Conservation (phyloP, 2,888 invertebrate species). For the Oxycera nigricornis region DNA sequence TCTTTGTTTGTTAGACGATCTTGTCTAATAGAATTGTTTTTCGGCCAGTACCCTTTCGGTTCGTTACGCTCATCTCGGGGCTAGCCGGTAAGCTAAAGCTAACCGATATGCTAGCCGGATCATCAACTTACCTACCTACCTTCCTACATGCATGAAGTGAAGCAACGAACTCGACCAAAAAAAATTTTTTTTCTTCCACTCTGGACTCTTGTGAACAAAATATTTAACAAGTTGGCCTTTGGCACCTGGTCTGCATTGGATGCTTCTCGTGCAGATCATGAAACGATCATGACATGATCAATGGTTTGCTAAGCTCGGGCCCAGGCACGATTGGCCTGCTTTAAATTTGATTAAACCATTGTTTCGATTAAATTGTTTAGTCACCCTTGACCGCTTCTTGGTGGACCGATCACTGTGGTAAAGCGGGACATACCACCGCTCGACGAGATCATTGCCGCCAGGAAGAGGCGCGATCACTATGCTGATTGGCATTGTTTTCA, state of each 20-base stretch:
- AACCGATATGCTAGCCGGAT: neutral
- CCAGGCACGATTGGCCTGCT: slow-evolving; percentile 24
- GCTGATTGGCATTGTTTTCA: neutral
- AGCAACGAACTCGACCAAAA: slow-evolving; percentile 11
- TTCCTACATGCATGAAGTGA: neutral
- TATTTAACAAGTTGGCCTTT: slow-evolving; percentile 20
- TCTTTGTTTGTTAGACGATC: slow-evolving; percentile 19
- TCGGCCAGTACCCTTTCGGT: slow-evolving; percentile 37
- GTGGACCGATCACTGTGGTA: neutral
- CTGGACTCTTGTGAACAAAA: no score
- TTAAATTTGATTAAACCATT: slow-evolving; percentile 39
- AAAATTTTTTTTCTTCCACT: neutral
- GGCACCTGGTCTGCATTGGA: slow-evolving; percentile 1
- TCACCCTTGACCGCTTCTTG: slow-evolving; percentile 29
- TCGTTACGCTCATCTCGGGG: neutral
- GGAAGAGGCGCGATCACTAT: slow-evolving; percentile 15
- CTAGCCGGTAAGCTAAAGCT: no score
- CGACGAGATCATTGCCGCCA: neutral
- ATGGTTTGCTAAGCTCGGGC: slow-evolving; percentile 1
- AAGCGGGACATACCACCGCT: neutral
- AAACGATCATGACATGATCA: slow-evolving; percentile 15
- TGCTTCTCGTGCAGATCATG: neutral
- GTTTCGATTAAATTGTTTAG: slow-evolving; percentile 34
- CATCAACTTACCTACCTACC: no score
- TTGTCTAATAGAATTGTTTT: slow-evolving; percentile 35